A percentile compares a stretch with the other conserved stretches of the same genome.
Evolutionary conservation across 2,888 invertebrate species (phyloP).

Genomic region (Apamea crenata): DNA sequence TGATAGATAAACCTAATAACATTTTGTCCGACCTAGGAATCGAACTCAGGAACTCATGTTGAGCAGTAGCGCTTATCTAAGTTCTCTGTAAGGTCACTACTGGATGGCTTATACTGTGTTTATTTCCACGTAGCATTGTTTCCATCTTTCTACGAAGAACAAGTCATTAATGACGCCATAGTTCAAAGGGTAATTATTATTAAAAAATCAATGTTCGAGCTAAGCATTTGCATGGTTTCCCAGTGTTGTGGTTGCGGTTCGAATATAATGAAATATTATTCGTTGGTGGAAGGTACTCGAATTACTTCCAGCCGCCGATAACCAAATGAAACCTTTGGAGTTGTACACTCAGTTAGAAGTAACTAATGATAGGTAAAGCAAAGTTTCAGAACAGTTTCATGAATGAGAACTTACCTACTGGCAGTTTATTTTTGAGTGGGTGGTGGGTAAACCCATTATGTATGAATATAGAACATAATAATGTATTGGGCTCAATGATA

Average conservation of each 20-base stretch:
- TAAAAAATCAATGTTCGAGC: constrained; percentile 72
- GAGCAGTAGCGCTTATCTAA: not conserved
- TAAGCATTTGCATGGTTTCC: constrained; percentile 75
- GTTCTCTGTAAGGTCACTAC: not conserved
- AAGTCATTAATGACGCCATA: constrained; percentile 39
- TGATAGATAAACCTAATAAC: not conserved
- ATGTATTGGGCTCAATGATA: not conserved
- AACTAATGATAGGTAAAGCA: constrained; percentile 1
- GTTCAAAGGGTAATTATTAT: constrained; percentile 58
- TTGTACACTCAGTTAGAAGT: constrained; percentile 3
- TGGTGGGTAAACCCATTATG: not conserved
- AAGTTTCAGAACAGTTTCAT: not conserved
- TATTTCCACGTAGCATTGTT: not conserved
- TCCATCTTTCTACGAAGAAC: constrained; percentile 12
- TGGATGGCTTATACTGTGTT: not conserved
- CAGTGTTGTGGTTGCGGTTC: constrained; percentile 74
- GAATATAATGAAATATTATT: constrained; percentile 76
- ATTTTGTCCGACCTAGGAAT: not conserved
- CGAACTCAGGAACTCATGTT: not conserved
- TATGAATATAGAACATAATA: not conserved
- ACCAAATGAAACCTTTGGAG: constrained; percentile 72
- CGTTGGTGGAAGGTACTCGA: constrained; percentile 70
- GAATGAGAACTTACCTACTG: not conserved
- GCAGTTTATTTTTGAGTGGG: not conserved
- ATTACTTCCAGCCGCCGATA: constrained; percentile 66